Conservation (phyloP, 2,888 invertebrate genomes). For the Erebia palarica region DNA sequence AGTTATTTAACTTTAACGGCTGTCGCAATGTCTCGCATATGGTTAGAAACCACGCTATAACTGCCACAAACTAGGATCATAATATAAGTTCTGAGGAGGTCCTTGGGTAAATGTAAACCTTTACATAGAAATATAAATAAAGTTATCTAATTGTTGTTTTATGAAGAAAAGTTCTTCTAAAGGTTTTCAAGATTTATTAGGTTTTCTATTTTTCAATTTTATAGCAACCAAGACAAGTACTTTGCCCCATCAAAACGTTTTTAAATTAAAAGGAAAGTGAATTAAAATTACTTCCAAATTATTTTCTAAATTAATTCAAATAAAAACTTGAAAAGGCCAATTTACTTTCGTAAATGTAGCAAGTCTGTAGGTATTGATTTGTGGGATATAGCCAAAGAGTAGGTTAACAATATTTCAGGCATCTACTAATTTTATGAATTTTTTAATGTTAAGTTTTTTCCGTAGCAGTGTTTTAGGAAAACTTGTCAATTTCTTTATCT, state of each 20-base stretch:
- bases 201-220: too few species aligned
- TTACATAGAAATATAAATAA: too few species aligned
- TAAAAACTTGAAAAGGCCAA: not conserved
- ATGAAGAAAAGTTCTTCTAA: too few species aligned
- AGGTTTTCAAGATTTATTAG: too few species aligned
- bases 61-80: constrained; percentile 15
- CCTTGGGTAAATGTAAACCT: not conserved
- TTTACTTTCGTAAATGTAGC: not conserved
- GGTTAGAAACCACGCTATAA: constrained; percentile 31
- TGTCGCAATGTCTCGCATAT: constrained; percentile 28
- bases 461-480: too few species aligned
- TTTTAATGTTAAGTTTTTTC: too few species aligned
- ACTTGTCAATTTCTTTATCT: too few species aligned
- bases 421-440: too few species aligned
- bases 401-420: not conserved
- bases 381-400: not conserved
- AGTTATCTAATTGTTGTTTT: too few species aligned
- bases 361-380: not conserved
- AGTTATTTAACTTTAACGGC: constrained; percentile 28
- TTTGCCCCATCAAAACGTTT: not conserved
- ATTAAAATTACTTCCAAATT: constrained; percentile 3
- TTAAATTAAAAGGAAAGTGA: not conserved
- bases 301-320: not conserved
- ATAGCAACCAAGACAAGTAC: too few species aligned
- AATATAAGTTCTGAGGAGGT: constrained; percentile 14